Evolutionary conservation across 2,113 vertebrate genomes (phyloP), one percentile per base, ranked within the genome.

Genomic region (Zootoca vivipara): DNA sequence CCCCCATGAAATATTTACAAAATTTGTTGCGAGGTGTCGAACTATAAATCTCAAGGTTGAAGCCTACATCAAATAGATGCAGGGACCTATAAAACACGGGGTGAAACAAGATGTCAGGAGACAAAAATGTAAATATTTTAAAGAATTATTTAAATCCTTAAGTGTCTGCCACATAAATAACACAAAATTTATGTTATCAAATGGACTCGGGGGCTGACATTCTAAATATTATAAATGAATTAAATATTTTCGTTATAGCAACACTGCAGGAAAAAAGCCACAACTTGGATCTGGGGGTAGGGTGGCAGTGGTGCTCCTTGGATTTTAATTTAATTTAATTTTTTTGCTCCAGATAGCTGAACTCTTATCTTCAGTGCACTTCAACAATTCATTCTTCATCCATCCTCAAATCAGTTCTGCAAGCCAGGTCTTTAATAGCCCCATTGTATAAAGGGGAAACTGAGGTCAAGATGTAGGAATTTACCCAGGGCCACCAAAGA

Each of bases 11-110:
- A 97, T 97, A 98, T 97, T 97, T 97, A 97, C 96, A 96, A 95
- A 97, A 97, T 96, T 97, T 97, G 96, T 97, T 96, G 95, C 64
- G 2, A 97, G 96, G 97, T 97, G 97, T 97, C 95, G 96, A 97
- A 93, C 90, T 93, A 97, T 97, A 97, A 97, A 97, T 97, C 96
- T 96, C 89, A 90, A 94, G 94, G 93, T 95, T 82, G 62, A 97
- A 97, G 95, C 93, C 92, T 94, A 96, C 95, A 96, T 97, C 97
- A 96, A 96, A 96, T 97, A 96, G 94, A 96, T 96, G 88, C 78
- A 83, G 95, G 96, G 72, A 75, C 65, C 89, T 85, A 70, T 93
- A 96, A 96, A 97, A 94, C 92, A 94, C 85, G 89, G 88, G 30
- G 56, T 91, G 94, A 96, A 95, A 95, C 95, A 95, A 96, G 97